These are phyloP conservation scores for Agrochola macilenta DNA, from an alignment of 2,888 invertebrate species.

Conservation along the genomic window DNA sequence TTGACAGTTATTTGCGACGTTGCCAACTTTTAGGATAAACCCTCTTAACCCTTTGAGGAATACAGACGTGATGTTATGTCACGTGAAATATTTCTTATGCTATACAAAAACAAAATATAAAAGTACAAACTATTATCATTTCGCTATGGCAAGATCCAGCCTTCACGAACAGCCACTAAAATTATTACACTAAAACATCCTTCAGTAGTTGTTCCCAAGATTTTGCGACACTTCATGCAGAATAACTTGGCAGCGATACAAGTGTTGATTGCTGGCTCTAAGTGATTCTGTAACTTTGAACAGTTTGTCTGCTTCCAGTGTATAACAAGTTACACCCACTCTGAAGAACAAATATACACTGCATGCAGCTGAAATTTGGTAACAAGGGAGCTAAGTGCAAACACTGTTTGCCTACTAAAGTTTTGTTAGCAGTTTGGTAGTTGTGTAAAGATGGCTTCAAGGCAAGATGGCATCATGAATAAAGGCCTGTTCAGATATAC, in stretches of 20 bases:
- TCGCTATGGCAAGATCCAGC: too few species aligned
- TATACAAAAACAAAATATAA: too few species aligned
- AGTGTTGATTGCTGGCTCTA: slow-evolving; percentile 46
- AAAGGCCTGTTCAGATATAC: too few species aligned
- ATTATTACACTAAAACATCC: slow-evolving; percentile 14
- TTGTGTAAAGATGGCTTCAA: background rate
- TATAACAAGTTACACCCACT: slow-evolving; percentile 42
- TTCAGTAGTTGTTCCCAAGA: background rate
- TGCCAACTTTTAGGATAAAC: too few species aligned
- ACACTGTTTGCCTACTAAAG: slow-evolving; percentile 7
- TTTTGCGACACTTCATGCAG: slow-evolving; percentile 38
- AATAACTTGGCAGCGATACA: slow-evolving; percentile 50
- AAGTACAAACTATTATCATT: background rate
- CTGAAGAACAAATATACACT: slow-evolving; percentile 32
- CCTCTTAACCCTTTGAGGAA: too few species aligned
- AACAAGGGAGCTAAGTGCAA: slow-evolving; percentile 39
- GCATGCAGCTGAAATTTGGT: slow-evolving; percentile 47
- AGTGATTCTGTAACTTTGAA: slow-evolving; percentile 47
- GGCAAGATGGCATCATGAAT: background rate
- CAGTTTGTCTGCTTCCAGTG: slow-evolving; percentile 34
- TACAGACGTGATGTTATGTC: too few species aligned
- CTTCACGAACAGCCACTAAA: slow-evolving; percentile 7
- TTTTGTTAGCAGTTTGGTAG: slow-evolving; percentile 3
- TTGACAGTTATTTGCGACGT: too few species aligned
- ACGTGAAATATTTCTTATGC: too few species aligned